phyloP scores from a whole-genome alignment of 1,140 invertebrate species.

The Leguminivora glycinivorella region DNA sequence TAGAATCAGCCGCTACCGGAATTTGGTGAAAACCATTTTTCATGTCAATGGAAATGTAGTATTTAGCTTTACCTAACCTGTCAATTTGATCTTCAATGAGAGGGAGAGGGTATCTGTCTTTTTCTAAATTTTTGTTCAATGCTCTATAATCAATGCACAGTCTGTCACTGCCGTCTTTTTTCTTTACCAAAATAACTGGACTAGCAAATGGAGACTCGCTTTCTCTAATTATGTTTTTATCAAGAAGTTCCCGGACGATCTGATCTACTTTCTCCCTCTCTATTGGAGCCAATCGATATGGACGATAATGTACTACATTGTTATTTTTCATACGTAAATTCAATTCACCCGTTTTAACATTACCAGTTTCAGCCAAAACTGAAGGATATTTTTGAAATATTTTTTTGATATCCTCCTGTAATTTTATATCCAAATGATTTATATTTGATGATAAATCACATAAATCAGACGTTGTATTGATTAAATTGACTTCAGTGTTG shows the following conservation, averaged over 20 bases:
- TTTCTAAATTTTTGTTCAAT: constrained; percentile 23
- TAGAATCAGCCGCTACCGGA: constrained; percentile 29
- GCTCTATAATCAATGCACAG: constrained; percentile 32
- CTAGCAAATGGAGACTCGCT: constrained; percentile 44
- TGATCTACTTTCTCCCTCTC: constrained; percentile 33
- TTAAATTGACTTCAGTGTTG: not conserved
- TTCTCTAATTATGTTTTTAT: constrained; percentile 50
- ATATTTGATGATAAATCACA: not conserved
- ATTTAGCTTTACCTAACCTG: constrained; percentile 18
- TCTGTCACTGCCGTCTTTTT: constrained; percentile 35
- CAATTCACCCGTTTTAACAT: constrained; percentile 23
- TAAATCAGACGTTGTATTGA: not conserved
- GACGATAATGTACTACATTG: constrained; percentile 9
- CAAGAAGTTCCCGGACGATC: constrained; percentile 50
- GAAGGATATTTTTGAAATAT: constrained; percentile 13
- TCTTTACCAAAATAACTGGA: constrained; percentile 37
- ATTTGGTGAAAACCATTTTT: constrained; percentile 38
- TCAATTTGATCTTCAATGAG: constrained; percentile 29
- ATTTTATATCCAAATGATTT: not conserved
- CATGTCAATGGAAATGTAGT: constrained; percentile 34
- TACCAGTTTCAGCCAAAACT: constrained; percentile 6
- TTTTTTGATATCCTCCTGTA: constrained; percentile 12
- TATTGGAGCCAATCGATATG: constrained; percentile 27
- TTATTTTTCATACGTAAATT: constrained; percentile 8
- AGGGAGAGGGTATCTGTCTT: constrained; percentile 29